These are phyloP conservation scores for Rhinophrynus dorsalis DNA, from an alignment of 2,797 vertebrate species.

Conservation along the genomic window DNA sequence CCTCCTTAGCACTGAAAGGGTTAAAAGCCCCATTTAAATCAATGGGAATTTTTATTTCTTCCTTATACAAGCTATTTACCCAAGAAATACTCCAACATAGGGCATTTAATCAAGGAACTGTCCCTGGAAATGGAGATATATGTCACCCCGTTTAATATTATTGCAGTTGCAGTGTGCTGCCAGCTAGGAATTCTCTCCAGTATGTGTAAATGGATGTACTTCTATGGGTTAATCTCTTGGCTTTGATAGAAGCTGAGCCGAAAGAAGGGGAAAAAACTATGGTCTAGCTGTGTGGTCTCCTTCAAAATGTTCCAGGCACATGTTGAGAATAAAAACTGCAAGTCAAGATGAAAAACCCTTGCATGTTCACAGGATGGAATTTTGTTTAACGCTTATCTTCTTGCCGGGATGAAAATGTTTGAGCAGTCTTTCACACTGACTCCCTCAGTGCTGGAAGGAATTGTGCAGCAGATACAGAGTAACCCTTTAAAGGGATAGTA, in stretches of 20 bases:
- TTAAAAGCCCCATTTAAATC: too few relatives aligned
- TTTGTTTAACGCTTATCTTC: slow-evolving; percentile 44
- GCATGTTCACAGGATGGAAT: slow-evolving; percentile 42
- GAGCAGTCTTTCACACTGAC: background rate
- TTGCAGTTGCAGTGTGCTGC: too few relatives aligned
- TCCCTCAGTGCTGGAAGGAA: background rate
- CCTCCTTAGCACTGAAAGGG: too few relatives aligned
- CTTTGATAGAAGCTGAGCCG: slow-evolving; percentile 9
- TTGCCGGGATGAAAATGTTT: slow-evolving; percentile 13
- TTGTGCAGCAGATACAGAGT: background rate
- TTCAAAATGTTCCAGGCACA: slow-evolving; percentile 43
- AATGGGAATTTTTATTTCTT: too few relatives aligned
- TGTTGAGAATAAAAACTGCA: slow-evolving; percentile 42
- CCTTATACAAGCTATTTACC: too few relatives aligned
- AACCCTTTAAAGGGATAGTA: too few relatives aligned
- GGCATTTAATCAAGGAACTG: too few relatives aligned
- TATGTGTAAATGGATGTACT: background rate
- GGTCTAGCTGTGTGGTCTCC: slow-evolving; percentile 41
- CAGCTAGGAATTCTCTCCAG: background rate
- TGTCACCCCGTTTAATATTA: too few relatives aligned
- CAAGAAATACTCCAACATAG: too few relatives aligned
- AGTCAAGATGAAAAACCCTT: slow-evolving; percentile 44
- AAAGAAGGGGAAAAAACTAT: slow-evolving; percentile 5
- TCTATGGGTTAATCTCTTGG: slow-evolving; percentile 27
- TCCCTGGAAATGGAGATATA: too few relatives aligned